These are phyloP conservation scores for Spheniscus humboldti DNA, from an alignment of 2,797 vertebrate genomes.

Conservation along the genomic window DNA sequence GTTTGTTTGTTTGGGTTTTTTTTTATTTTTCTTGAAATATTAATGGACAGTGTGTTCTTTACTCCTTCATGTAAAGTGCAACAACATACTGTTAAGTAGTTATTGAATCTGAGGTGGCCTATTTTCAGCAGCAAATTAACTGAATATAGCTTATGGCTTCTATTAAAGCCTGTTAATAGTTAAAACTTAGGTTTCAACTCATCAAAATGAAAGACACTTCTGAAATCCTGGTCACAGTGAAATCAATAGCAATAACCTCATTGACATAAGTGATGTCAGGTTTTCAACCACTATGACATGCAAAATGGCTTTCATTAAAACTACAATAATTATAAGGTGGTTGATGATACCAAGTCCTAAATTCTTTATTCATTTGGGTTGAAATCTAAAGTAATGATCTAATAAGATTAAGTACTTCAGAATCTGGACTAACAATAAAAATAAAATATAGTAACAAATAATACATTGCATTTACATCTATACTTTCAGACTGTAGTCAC, in stretches of 20 bases:
- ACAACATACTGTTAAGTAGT: background rate
- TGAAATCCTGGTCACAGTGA: background rate
- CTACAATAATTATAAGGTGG: background rate
- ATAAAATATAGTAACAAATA: background rate
- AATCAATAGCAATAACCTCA: constrained; percentile 29
- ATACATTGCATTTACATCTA: background rate
- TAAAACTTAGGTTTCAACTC: background rate
- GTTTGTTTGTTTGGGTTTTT: too few species aligned
- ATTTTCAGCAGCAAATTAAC: background rate
- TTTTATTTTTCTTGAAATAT: background rate
- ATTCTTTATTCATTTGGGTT: background rate
- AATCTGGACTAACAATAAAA: background rate
- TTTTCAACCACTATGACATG: background rate
- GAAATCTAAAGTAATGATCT: constrained; percentile 7
- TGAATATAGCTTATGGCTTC: background rate
- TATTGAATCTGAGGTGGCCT: background rate
- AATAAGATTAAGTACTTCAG: background rate
- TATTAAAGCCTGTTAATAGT: background rate
- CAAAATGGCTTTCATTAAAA: constrained; percentile 34
- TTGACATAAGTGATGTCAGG: background rate
- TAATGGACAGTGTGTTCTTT: background rate
- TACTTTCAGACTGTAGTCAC: background rate
- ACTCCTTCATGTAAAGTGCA: background rate
- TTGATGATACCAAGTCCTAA: background rate
- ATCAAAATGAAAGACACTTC: background rate